Conservation (phyloP, 2,113 vertebrate genomes). For the Oceanodroma tethys region DNA sequence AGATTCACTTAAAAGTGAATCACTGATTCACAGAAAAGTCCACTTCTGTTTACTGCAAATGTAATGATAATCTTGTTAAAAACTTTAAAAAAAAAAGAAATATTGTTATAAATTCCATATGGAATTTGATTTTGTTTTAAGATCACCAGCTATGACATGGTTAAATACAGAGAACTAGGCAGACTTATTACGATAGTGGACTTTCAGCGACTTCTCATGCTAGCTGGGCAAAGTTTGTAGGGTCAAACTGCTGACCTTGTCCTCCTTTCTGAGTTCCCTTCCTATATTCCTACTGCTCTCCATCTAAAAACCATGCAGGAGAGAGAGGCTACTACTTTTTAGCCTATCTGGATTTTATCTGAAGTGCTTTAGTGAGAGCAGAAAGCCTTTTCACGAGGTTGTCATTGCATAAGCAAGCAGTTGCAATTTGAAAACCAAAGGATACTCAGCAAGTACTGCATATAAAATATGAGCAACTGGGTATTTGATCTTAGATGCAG, state of each 20-base stretch:
- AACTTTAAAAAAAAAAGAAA: not conserved
- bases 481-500: not conserved
- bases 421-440: not conserved
- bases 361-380: not conserved
- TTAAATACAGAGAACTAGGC: not conserved
- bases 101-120: not conserved
- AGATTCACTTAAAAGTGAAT: not conserved
- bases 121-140: not conserved
- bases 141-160: not conserved
- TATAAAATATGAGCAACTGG: not conserved
- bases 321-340: not conserved
- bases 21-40: not conserved
- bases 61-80: not conserved
- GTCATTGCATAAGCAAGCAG: not conserved
- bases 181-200: conserved; percentile 8
- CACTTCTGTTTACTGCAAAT: not conserved
- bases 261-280: conserved; percentile 12
- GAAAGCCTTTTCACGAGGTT: not conserved
- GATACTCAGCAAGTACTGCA: not conserved
- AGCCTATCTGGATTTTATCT: not conserved
- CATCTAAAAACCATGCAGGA: not conserved
- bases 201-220: conserved; percentile 57
- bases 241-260: conserved; percentile 47
- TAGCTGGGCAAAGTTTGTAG: conserved; percentile 64
- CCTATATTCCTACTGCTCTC: not conserved